Conservation (phyloP, 1,140 invertebrate species). For the Pentalonia nigronervosa region DNA sequence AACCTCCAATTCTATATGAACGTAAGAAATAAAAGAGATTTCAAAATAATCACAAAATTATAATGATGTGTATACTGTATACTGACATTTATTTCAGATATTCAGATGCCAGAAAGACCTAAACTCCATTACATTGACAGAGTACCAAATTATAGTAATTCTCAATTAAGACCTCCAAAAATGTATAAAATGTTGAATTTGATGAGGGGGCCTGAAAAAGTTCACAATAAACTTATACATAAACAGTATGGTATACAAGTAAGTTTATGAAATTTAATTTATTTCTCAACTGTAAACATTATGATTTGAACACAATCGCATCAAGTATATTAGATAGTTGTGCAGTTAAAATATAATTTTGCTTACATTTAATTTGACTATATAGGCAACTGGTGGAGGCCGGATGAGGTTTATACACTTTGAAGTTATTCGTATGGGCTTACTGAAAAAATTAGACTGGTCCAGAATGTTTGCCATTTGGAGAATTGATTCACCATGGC, state of each 20-base stretch:
- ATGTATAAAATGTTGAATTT: constrained; percentile 81
- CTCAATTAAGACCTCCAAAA: constrained; percentile 75
- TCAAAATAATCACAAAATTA: neutral
- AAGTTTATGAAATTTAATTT: constrained; percentile 63
- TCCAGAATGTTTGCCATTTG: constrained; percentile 92
- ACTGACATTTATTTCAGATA: constrained; percentile 59
- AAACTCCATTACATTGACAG: constrained; percentile 76
- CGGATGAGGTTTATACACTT: constrained; percentile 81
- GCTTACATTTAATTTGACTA: neutral
- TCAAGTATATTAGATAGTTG: neutral
- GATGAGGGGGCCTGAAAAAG: constrained; percentile 87
- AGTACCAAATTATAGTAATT: constrained; percentile 72
- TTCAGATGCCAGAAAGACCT: constrained; percentile 74
- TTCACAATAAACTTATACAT: constrained; percentile 85
- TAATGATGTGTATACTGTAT: neutral
- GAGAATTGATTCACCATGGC: constrained; percentile 94
- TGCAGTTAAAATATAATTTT: neutral
- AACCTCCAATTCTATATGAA: constrained; percentile 57
- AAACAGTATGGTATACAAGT: constrained; percentile 92
- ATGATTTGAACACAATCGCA: neutral
- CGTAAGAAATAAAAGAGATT: constrained; percentile 42
- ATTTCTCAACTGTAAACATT: neutral
- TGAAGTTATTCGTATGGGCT: constrained; percentile 84
- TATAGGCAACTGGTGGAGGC: constrained; percentile 82
- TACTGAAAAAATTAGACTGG: constrained; percentile 79